phyloP scores from a whole-genome alignment of 1,140 invertebrate genomes.

The Caerostris darwini region DNA sequence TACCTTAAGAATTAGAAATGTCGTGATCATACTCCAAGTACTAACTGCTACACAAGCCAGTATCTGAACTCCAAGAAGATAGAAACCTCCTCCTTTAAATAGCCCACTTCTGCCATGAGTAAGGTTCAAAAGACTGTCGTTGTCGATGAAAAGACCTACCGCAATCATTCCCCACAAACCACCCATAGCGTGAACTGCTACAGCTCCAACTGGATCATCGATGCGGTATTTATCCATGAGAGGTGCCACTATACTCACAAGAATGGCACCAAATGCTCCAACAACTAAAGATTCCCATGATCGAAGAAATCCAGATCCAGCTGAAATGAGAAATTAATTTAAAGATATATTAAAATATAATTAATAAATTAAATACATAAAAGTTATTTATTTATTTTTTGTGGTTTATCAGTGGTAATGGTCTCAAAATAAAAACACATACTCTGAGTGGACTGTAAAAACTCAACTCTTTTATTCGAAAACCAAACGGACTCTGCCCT shows the following conservation, averaged over 20 bases:
- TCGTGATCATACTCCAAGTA: conserved; percentile 88
- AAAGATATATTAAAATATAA: too few relatives aligned
- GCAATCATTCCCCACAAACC: conserved; percentile 81
- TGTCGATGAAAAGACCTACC: conserved; percentile 81
- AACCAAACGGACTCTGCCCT: too few relatives aligned
- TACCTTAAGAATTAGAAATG: conserved; percentile 85
- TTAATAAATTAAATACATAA: too few relatives aligned
- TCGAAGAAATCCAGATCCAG: conserved; percentile 80
- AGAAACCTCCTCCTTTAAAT: conserved; percentile 89
- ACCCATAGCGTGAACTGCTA: conserved; percentile 82
- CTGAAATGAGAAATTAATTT: conserved; percentile 45
- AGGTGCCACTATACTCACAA: conserved; percentile 80
- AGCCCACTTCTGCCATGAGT: conserved; percentile 82
- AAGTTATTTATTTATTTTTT: too few relatives aligned
- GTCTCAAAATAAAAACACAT: too few relatives aligned
- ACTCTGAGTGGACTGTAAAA: too few relatives aligned
- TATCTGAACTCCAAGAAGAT: conserved; percentile 91
- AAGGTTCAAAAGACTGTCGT: conserved; percentile 78
- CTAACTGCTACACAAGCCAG: conserved; percentile 87
- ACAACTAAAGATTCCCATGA: conserved; percentile 81
- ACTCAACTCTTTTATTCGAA: too few relatives aligned
- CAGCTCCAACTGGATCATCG: conserved; percentile 82
- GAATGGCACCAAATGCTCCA: conserved; percentile 80
- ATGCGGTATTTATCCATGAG: conserved; percentile 81
- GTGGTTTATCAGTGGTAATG: too few relatives aligned